A percentile compares a stretch with the other conserved stretches of the same genome.
Conservation (phyloP, 2,797 vertebrate genomes). For the Hemitrygon akajei region DNA sequence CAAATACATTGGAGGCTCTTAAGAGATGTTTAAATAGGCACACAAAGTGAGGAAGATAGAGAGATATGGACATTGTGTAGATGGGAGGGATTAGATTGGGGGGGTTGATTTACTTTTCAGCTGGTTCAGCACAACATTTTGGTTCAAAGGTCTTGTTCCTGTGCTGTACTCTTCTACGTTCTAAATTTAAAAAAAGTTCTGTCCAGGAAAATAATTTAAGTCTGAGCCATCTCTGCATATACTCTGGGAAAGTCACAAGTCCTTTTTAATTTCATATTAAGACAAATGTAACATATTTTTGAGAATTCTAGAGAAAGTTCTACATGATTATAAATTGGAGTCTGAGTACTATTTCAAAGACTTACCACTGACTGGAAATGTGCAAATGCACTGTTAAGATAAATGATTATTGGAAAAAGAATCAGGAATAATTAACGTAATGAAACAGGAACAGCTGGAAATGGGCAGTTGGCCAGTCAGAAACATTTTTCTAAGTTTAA, state of each 20-base stretch:
- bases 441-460: background rate
- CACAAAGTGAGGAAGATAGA: too few relatives aligned
- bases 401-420: background rate
- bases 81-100: too few relatives aligned
- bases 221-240: background rate
- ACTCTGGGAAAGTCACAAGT: background rate
- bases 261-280: background rate
- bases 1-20: too few relatives aligned
- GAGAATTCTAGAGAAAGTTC: background rate
- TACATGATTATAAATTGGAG: background rate
- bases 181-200: too few relatives aligned
- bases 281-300: background rate
- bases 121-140: too few relatives aligned
- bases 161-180: too few relatives aligned
- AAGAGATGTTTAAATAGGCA: too few relatives aligned
- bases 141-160: too few relatives aligned
- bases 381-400: background rate
- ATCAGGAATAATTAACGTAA: background rate
- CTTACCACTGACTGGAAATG: background rate
- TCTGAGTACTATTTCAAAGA: background rate
- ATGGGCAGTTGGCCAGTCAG: background rate
- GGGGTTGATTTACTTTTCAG: too few relatives aligned
- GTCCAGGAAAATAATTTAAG: background rate
- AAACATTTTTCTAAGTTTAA: too few relatives aligned
- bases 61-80: too few relatives aligned